phyloP scores from a whole-genome alignment of 2,797 vertebrate species.

The Geotrypetes seraphini region DNA sequence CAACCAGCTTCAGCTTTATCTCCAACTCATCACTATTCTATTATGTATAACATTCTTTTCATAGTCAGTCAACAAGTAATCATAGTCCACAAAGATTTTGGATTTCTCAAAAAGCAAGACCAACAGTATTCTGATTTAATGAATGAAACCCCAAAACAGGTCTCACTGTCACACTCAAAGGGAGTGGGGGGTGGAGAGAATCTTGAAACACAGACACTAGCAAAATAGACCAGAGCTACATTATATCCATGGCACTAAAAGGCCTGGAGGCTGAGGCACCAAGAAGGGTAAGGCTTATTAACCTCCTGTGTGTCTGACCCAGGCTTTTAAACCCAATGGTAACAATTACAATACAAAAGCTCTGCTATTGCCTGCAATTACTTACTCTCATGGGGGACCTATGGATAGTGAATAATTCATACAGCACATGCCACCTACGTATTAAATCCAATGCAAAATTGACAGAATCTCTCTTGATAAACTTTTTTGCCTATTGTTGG shows the following conservation, averaged over 20 bases:
- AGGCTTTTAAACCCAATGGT: slow-evolving; percentile 19
- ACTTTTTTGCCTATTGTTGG: slow-evolving; percentile 15
- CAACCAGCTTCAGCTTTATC: no score
- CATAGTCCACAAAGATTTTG: no score
- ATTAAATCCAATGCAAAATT: neutral
- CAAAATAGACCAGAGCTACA: slow-evolving; percentile 4
- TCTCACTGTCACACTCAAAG: slow-evolving; percentile 9
- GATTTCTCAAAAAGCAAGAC: no score
- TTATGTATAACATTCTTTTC: no score
- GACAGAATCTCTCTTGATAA: slow-evolving; percentile 8
- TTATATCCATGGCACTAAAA: slow-evolving; percentile 1
- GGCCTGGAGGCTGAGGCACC: slow-evolving; percentile 2
- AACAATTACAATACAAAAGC: slow-evolving; percentile 21
- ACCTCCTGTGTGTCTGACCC: slow-evolving; percentile 3
- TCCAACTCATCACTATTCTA: no score
- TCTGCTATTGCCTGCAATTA: slow-evolving; percentile 10
- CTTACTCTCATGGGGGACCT: slow-evolving; percentile 2
- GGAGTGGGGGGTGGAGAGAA: slow-evolving; percentile 6
- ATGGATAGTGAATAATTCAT: slow-evolving; percentile 16
- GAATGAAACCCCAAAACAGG: neutral
- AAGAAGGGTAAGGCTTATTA: neutral
- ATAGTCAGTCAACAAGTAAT: no score
- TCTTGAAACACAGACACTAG: neutral
- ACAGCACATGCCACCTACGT: slow-evolving; percentile 5
- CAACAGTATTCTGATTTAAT: no score